Conservation (phyloP, 2,888 invertebrate species). For the Meteorus colon region DNA sequence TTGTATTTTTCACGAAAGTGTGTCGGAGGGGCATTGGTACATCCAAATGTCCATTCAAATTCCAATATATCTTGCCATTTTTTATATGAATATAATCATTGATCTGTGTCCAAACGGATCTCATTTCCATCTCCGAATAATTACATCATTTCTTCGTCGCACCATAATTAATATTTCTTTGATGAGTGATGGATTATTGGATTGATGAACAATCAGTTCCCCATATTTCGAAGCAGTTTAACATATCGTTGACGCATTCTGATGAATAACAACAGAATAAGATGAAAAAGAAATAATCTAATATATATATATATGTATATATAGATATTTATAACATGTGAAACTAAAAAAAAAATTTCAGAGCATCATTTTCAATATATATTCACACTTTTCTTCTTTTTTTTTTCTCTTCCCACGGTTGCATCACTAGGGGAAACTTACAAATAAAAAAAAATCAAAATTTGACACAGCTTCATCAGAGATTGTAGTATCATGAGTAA, state of each 20-base stretch:
- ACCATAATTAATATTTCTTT: neutral
- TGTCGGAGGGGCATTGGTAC: conserved; percentile 42
- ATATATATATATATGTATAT: neutral
- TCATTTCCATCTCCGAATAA: neutral
- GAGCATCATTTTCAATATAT: neutral
- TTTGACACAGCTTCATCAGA: conserved; percentile 20
- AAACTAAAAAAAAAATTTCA: conserved; percentile 12
- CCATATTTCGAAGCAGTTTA: neutral
- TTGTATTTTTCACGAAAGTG: conserved; percentile 55
- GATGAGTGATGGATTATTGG: no score
- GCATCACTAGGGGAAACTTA: conserved; percentile 44
- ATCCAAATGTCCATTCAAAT: neutral
- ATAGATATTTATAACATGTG: neutral
- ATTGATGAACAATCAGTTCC: no score
- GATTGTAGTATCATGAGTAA: neutral
- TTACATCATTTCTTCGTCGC: neutral
- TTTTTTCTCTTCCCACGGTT: neutral
- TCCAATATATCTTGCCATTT: neutral
- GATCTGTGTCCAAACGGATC: neutral
- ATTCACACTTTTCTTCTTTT: conserved; percentile 21
- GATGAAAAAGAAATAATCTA: neutral
- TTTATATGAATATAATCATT: neutral
- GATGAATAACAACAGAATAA: neutral
- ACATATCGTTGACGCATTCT: neutral
- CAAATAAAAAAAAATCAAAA: conserved; percentile 50